A percentile compares a stretch with the other conserved stretches of the same genome.
These are phyloP conservation scores for Oryzias woworae DNA, from an alignment of 2,113 vertebrate genomes.

Conservation along the genomic window DNA sequence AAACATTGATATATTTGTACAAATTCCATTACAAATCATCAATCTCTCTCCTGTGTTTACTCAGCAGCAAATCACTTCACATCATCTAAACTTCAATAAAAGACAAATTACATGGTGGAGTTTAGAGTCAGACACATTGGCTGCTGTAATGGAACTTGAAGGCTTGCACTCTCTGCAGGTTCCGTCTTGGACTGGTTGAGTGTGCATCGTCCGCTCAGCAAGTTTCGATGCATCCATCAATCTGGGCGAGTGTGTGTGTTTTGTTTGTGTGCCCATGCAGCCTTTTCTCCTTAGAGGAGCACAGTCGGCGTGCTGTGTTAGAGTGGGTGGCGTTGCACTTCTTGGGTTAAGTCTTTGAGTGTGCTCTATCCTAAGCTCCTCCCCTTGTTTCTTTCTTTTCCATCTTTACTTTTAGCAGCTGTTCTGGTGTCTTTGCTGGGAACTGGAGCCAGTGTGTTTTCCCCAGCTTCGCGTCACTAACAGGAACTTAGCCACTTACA, in stretches of 20 bases:
- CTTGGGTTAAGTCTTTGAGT: slow-evolving; percentile 42
- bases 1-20: too few species aligned
- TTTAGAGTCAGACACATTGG: too few species aligned
- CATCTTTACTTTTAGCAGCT: slow-evolving; percentile 50
- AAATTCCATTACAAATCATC: too few species aligned
- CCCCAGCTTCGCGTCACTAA: slow-evolving; percentile 45
- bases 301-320: slow-evolving; percentile 16
- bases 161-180: too few species aligned
- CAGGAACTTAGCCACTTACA: slow-evolving; percentile 52
- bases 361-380: slow-evolving; percentile 20
- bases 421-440: slow-evolving; percentile 65
- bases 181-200: not conserved
- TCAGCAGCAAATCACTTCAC: too few species aligned
- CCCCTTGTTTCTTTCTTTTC: slow-evolving; percentile 9
- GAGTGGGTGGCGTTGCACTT: slow-evolving; percentile 29
- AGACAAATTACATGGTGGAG: too few species aligned
- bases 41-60: too few species aligned
- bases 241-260: not conserved
- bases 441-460: slow-evolving; percentile 51
- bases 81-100: too few species aligned
- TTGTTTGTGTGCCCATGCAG: not conserved
- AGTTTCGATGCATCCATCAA: slow-evolving; percentile 19
- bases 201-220: not conserved
- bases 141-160: too few species aligned
- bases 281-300: slow-evolving; percentile 5